Evolutionary conservation across 2,888 invertebrate species (phyloP).

Genomic region (Pseudolycoriella hygida): DNA sequence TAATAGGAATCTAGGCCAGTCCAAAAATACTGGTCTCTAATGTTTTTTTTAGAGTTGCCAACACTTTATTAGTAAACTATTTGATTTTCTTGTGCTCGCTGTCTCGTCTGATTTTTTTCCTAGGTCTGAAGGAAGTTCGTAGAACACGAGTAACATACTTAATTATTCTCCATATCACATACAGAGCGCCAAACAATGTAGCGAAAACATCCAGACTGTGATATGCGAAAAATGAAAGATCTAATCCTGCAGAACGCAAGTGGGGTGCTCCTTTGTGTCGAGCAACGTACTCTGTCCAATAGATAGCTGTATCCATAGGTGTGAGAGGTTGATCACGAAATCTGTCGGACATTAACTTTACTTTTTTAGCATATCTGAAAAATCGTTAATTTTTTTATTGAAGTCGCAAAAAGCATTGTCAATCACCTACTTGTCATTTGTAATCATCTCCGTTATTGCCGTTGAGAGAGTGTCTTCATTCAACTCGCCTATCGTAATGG

Average conservation of each 20-base stretch:
- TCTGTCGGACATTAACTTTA: slow-evolving; percentile 14
- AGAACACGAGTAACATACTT: no score
- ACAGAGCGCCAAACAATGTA: slow-evolving; percentile 12
- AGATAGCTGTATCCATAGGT: slow-evolving; percentile 20
- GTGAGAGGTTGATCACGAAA: slow-evolving; percentile 22
- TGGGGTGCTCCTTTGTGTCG: slow-evolving; percentile 22
- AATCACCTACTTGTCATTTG: background rate
- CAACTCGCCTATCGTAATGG: slow-evolving; percentile 21
- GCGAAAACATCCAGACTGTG: slow-evolving; percentile 18
- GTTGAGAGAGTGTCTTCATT: slow-evolving; percentile 18
- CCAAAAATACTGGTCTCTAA: no score
- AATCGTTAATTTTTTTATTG: background rate
- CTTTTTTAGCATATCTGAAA: slow-evolving; percentile 11
- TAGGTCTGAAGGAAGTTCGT: no score
- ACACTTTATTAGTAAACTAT: no score
- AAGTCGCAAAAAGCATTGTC: background rate
- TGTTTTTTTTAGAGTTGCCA: no score
- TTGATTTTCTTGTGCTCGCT: no score
- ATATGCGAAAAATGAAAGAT: slow-evolving; percentile 13
- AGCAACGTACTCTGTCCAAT: slow-evolving; percentile 24
- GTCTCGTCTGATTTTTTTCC: no score
- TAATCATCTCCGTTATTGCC: slow-evolving; percentile 5
- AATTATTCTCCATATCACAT: no score
- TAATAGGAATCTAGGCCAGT: no score
- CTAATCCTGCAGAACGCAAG: slow-evolving; percentile 19